These are phyloP conservation scores for Leptinotarsa defecta DNA, from an alignment of 1,140 invertebrate species.

Conservation along the genomic window DNA sequence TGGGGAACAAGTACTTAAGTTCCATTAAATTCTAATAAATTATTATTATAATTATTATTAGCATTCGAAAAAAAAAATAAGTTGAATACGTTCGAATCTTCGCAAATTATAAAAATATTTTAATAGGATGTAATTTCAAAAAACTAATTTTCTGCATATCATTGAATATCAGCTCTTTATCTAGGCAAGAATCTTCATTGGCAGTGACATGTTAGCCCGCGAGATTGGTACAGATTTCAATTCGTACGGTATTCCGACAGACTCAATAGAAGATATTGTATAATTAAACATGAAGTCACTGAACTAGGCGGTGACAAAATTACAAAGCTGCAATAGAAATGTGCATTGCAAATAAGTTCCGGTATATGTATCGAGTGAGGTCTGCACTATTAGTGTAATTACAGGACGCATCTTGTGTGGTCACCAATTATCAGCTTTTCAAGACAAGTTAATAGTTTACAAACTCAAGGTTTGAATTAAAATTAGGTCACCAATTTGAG, in stretches of 20 bases:
- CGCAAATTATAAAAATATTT: no score
- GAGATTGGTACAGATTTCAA: not conserved
- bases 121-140: no score
- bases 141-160: no score
- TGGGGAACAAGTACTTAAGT: no score
- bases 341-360: slow-evolving; percentile 16
- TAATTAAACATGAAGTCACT: not conserved
- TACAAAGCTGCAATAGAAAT: slow-evolving; percentile 16
- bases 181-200: not conserved
- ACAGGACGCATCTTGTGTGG: slow-evolving; percentile 7
- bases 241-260: not conserved
- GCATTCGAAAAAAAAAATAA: no score
- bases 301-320: slow-evolving; percentile 17
- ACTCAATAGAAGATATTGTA: not conserved
- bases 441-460: not conserved
- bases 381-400: slow-evolving; percentile 7
- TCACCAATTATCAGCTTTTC: slow-evolving; percentile 3
- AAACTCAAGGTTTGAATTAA: not conserved
- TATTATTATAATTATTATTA: no score
- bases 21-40: no score
- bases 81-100: no score
- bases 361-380: not conserved
- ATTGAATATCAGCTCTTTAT: not conserved
- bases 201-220: not conserved
- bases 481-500: no score